phyloP scores from a whole-genome alignment of 1,140 invertebrate genomes.

The Calliopsis andreniformis region DNA sequence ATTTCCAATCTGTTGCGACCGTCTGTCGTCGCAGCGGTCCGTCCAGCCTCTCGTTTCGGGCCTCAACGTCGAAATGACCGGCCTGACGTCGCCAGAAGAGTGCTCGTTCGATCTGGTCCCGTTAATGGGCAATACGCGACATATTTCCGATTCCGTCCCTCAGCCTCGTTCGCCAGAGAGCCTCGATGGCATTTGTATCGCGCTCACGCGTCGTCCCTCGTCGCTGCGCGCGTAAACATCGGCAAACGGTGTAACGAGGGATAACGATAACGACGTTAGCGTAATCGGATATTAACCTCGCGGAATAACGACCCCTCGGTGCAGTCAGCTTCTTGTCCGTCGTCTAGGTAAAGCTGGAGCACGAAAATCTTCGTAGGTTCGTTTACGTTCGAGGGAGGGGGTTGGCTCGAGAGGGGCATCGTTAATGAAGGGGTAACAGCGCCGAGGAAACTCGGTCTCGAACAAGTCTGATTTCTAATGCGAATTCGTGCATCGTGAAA shows the following conservation, averaged over 20 bases:
- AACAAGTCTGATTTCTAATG: neutral
- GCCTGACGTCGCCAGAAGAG: constrained; percentile 41
- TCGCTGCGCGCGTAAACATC: neutral
- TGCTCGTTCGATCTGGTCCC: constrained; percentile 43
- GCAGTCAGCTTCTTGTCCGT: neutral
- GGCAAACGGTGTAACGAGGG: neutral
- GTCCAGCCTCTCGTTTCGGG: constrained; percentile 43
- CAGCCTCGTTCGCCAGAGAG: neutral
- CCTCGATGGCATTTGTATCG: constrained; percentile 19
- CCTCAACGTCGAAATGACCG: constrained; percentile 39
- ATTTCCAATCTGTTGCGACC: constrained; percentile 66
- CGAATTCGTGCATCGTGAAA: neutral
- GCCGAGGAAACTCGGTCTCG: neutral
- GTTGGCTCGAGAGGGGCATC: neutral
- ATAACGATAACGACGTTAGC: constrained; percentile 26
- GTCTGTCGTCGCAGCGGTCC: constrained; percentile 24
- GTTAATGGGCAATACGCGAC: constrained; percentile 64
- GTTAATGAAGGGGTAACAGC: constrained; percentile 17
- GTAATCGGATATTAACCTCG: constrained; percentile 27
- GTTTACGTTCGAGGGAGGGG: neutral
- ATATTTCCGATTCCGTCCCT: constrained; percentile 53
- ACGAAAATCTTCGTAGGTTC: neutral
- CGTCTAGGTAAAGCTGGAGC: neutral
- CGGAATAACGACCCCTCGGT: constrained; percentile 5
- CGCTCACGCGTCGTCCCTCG: neutral